Evolutionary conservation across 2,113 vertebrate species (phyloP).

Genomic region (Lagenorhynchus albirostris): DNA sequence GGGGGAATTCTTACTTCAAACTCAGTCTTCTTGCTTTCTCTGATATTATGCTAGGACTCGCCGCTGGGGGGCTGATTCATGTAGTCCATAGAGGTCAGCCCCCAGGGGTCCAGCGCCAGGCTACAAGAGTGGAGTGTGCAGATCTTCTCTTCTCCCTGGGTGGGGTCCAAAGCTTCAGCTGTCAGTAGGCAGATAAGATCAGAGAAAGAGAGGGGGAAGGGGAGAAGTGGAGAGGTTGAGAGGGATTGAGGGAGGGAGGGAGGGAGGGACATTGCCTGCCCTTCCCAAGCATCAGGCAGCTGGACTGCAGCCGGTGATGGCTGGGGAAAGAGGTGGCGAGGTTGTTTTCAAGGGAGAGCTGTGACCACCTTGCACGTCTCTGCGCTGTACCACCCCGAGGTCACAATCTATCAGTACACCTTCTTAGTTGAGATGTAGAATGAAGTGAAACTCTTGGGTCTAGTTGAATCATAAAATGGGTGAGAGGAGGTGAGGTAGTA

Average conservation of each 20-base stretch:
- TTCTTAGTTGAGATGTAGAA: conserved; percentile 19
- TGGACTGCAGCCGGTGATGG: not conserved
- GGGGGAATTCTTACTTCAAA: not conserved
- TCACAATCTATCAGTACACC: not conserved
- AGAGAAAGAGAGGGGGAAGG: no score
- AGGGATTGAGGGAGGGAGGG: not conserved
- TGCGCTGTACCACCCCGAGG: not conserved
- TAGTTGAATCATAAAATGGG: not conserved
- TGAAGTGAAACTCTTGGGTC: not conserved
- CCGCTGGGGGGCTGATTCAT: not conserved
- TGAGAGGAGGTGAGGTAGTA: not conserved
- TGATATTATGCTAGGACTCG: not conserved
- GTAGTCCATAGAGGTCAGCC: not conserved
- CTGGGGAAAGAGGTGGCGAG: not conserved
- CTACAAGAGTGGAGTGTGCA: not conserved
- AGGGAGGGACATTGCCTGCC: not conserved
- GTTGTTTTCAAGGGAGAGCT: not conserved
- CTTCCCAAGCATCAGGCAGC: not conserved
- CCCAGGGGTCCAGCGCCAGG: not conserved
- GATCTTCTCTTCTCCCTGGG: not conserved
- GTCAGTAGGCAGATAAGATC: not conserved
- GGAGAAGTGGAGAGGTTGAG: no score
- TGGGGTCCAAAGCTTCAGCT: not conserved
- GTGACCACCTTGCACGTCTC: not conserved
- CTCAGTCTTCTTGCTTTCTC: not conserved